Conservation (phyloP, 2,888 invertebrate species). For the Timema cristinae region DNA sequence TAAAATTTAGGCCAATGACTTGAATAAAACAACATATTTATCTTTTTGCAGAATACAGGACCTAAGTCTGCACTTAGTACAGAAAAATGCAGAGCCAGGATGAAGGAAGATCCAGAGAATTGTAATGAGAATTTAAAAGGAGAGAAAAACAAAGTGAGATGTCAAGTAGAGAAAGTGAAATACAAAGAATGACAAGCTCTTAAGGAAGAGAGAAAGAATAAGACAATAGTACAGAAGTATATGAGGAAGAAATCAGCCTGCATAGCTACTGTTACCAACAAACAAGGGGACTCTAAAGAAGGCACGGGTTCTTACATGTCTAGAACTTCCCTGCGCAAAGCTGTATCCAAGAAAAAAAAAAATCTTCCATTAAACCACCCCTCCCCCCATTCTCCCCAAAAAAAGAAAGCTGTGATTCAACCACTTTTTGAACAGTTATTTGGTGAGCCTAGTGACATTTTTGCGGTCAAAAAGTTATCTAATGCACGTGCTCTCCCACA, state of each 20-base stretch:
- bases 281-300: neutral
- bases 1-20: neutral
- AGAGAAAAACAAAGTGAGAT: constrained; percentile 5
- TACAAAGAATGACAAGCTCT: neutral
- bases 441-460: neutral
- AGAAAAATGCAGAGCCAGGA: constrained; percentile 11
- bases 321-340: neutral
- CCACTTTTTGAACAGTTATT: constrained; percentile 4
- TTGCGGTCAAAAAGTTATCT: neutral
- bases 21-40: neutral
- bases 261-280: neutral
- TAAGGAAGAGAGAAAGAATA: constrained; percentile 6
- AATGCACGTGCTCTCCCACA: neutral
- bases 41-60: constrained; percentile 2
- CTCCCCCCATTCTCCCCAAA: too few relatives aligned
- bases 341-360: neutral
- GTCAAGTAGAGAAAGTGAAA: constrained; percentile 1
- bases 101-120: constrained; percentile 11
- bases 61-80: constrained; percentile 9
- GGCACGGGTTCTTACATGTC: neutral
- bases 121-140: neutral
- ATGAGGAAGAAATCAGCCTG: neutral
- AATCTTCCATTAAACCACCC: neutral
- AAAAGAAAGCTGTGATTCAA: constrained; percentile 9
- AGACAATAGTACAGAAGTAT: neutral